phyloP scores from a whole-genome alignment of 92 coral and sea anemone species.

The Muricea muricata region DNA sequence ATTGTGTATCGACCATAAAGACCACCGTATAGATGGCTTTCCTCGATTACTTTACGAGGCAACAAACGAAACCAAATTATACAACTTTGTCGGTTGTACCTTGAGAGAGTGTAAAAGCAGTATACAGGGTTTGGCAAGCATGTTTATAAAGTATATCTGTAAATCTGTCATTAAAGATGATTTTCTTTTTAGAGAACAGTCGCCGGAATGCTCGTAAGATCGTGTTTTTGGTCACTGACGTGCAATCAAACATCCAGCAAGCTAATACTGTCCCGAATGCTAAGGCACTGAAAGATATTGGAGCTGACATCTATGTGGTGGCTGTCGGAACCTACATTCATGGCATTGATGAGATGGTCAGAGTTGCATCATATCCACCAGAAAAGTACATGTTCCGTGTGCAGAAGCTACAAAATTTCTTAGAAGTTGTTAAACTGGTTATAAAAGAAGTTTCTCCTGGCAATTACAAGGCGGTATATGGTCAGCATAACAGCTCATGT shows the following conservation, averaged over 20 bases:
- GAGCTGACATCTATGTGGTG: slow-evolving; percentile 79
- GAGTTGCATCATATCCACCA: slow-evolving; percentile 69
- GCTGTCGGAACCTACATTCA: slow-evolving; percentile 79
- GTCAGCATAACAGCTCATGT: too few relatives aligned
- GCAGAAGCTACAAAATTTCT: slow-evolving; percentile 69
- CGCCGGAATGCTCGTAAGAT: slow-evolving; percentile 39
- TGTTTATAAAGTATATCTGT: too few relatives aligned
- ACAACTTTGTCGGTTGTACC: too few relatives aligned
- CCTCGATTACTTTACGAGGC: too few relatives aligned
- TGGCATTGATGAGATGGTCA: slow-evolving; percentile 74
- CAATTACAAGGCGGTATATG: neutral
- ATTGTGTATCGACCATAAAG: too few relatives aligned
- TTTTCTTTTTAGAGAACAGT: neutral
- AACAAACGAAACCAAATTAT: too few relatives aligned
- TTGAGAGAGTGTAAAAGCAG: too few relatives aligned
- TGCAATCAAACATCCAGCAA: slow-evolving; percentile 73
- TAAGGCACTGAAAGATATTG: slow-evolving; percentile 56
- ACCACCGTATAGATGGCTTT: too few relatives aligned
- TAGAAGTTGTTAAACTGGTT: slow-evolving; percentile 75
- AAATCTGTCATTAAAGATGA: too few relatives aligned
- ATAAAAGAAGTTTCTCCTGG: slow-evolving; percentile 16
- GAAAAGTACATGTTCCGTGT: slow-evolving; percentile 83
- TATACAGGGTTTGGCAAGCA: too few relatives aligned
- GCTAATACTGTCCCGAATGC: slow-evolving; percentile 71
- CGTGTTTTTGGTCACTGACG: slow-evolving; percentile 80